Evolutionary conservation across 2,888 invertebrate species (phyloP).

Genomic region (Temnothorax ravouxi): DNA sequence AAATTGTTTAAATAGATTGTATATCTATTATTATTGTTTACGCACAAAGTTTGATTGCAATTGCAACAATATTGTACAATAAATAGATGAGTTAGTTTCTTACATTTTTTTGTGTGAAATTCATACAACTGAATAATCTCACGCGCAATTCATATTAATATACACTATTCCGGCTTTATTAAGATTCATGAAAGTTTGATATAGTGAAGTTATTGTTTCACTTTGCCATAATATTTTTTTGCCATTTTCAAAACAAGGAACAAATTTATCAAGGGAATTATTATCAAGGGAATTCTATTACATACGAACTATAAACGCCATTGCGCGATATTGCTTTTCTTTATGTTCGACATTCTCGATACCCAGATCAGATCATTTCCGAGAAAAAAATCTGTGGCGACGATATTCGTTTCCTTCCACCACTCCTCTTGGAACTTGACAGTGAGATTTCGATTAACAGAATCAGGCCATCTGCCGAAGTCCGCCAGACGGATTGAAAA

Average conservation of each 20-base stretch:
- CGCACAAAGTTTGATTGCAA: neutral
- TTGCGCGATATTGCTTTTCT: constrained; percentile 79
- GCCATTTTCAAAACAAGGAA: neutral
- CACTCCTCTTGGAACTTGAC: constrained; percentile 85
- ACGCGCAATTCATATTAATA: neutral
- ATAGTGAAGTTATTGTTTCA: neutral
- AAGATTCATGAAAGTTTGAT: constrained; percentile 7
- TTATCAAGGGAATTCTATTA: constrained; percentile 15
- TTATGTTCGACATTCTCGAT: constrained; percentile 86
- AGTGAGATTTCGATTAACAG: constrained; percentile 86
- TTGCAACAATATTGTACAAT: constrained; percentile 17
- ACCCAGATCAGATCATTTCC: constrained; percentile 87
- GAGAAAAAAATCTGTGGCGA: constrained; percentile 87
- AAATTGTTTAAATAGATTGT: constrained; percentile 3
- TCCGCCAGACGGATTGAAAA: constrained; percentile 85
- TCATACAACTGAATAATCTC: constrained; percentile 4
- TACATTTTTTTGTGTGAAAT: neutral
- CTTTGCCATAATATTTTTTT: neutral
- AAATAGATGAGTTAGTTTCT: neutral
- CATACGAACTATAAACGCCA: constrained; percentile 64
- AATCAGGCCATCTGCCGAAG: constrained; percentile 86
- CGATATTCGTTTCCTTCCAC: constrained; percentile 86
- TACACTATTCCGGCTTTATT: neutral
- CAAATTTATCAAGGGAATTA: neutral
- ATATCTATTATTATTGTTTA: constrained; percentile 4